Conservation (phyloP, 2,888 invertebrate genomes). For the Scaptodrosophila latifasciaeformis region DNA sequence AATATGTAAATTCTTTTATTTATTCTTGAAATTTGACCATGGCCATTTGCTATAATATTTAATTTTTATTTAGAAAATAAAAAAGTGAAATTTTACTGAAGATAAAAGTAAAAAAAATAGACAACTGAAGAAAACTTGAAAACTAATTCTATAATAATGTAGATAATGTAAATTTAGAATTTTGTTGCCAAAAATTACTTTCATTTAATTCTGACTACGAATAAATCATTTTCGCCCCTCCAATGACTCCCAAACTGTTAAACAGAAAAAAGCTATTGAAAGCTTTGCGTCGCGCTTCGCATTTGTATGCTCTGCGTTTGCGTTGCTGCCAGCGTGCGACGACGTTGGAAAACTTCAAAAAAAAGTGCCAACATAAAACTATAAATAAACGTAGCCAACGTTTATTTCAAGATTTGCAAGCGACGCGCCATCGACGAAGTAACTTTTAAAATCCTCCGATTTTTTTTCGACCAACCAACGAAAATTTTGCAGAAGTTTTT, state of each 20-base stretch:
- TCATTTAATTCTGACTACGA: neutral
- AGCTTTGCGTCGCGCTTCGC: too few species aligned
- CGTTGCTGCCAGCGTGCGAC: constrained; percentile 36
- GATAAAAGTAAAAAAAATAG: too few species aligned
- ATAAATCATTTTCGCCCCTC: neutral
- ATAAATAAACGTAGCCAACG: constrained; percentile 73
- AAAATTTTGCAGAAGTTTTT: too few species aligned
- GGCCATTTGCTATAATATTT: too few species aligned
- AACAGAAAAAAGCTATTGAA: constrained; percentile 32
- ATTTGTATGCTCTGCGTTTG: constrained; percentile 1
- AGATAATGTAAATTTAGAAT: too few species aligned
- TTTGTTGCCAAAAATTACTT: neutral
- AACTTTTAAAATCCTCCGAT: neutral
- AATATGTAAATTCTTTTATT: too few species aligned
- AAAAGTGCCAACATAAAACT: constrained; percentile 55
- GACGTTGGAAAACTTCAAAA: constrained; percentile 45
- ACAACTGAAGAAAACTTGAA: too few species aligned
- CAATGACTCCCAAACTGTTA: too few species aligned
- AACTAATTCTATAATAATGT: too few species aligned
- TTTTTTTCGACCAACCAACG: constrained; percentile 19
- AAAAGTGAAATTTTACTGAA: too few species aligned
- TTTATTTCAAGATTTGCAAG: constrained; percentile 73
- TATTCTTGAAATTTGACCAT: too few species aligned
- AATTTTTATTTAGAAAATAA: too few species aligned
- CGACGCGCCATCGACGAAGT: constrained; percentile 50